Percentiles rank a stretch among this genome's conserved stretches.
Evolutionary conservation across 2,888 invertebrate species (phyloP).

Genomic region (Morpho deidamia): DNA sequence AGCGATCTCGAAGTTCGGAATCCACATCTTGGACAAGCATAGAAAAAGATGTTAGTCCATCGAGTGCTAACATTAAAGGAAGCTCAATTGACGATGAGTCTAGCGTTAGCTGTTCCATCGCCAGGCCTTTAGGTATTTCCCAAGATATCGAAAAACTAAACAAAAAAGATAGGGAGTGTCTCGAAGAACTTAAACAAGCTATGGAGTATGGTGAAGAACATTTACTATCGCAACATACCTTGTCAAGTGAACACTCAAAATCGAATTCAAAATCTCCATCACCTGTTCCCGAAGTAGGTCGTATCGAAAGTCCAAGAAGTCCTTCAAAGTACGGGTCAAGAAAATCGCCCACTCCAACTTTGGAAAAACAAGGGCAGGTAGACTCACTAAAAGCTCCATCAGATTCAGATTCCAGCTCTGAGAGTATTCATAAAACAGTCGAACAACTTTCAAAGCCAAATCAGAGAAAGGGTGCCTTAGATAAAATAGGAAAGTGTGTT

Average conservation of each 20-base stretch:
- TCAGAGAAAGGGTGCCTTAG: constrained; percentile 61
- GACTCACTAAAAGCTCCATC: constrained; percentile 75
- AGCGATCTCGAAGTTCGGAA: constrained; percentile 88
- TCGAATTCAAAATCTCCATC: constrained; percentile 67
- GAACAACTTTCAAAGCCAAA: constrained; percentile 67
- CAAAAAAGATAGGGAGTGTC: constrained; percentile 80
- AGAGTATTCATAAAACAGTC: constrained; percentile 71
- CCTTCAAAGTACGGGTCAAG: constrained; percentile 58
- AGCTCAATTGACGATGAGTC: constrained; percentile 85
- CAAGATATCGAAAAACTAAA: constrained; percentile 84
- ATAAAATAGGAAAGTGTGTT: constrained; percentile 65
- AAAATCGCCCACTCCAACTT: constrained; percentile 78
- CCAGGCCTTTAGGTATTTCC: constrained; percentile 87
- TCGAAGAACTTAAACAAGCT: constrained; percentile 78
- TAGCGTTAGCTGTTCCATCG: constrained; percentile 88
- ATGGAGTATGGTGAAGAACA: constrained; percentile 76
- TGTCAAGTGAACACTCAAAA: constrained; percentile 70
- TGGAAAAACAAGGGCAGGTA: constrained; percentile 80
- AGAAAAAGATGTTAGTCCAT: constrained; percentile 84
- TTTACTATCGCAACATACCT: constrained; percentile 57
- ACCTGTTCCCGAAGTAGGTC: constrained; percentile 55
- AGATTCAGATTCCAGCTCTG: constrained; percentile 80
- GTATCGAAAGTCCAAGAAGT: constrained; percentile 66
- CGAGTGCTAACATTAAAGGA: constrained; percentile 80
- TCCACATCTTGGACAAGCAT: constrained; percentile 89